Evolutionary conservation across 2,888 invertebrate genomes (phyloP).

Genomic region (Xestia ashworthii): DNA sequence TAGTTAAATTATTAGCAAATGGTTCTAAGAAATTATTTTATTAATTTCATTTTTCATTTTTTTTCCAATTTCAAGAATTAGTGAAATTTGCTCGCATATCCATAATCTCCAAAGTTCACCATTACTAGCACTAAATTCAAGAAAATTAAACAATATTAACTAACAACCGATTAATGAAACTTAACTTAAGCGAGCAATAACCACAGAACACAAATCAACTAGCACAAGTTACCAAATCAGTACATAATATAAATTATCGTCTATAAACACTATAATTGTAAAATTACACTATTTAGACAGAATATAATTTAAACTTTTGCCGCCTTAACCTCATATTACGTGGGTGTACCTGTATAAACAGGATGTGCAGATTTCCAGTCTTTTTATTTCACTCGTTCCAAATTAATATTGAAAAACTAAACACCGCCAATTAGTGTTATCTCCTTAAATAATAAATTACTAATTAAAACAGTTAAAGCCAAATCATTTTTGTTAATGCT

Average conservation of each 20-base stretch:
- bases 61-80: not conserved
- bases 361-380: slow-evolving; percentile 53
- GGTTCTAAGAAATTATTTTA: not conserved
- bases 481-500: slow-evolving; percentile 79
- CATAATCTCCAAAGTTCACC: not conserved
- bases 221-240: slow-evolving; percentile 51
- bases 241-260: slow-evolving; percentile 53
- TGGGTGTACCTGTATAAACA: slow-evolving; percentile 59
- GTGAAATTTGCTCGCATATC: not conserved
- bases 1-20: slow-evolving; percentile 6
- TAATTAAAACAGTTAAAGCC: slow-evolving; percentile 81
- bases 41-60: not conserved
- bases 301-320: slow-evolving; percentile 53
- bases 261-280: slow-evolving; percentile 58
- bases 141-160: slow-evolving; percentile 2
- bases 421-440: slow-evolving; percentile 75
- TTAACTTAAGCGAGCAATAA: slow-evolving; percentile 24
- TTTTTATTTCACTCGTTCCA: slow-evolving; percentile 60
- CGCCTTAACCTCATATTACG: slow-evolving; percentile 59
- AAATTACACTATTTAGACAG: slow-evolving; percentile 56
- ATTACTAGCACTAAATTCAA: not conserved
- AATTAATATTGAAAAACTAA: slow-evolving; percentile 63
- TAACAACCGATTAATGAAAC: slow-evolving; percentile 34
- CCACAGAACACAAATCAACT: slow-evolving; percentile 43
- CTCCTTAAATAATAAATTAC: slow-evolving; percentile 76